Percentiles rank a stretch among this genome's conserved stretches.
These are phyloP conservation scores for Helleia helle DNA, from an alignment of 2,888 invertebrate genomes.

Conservation along the genomic window DNA sequence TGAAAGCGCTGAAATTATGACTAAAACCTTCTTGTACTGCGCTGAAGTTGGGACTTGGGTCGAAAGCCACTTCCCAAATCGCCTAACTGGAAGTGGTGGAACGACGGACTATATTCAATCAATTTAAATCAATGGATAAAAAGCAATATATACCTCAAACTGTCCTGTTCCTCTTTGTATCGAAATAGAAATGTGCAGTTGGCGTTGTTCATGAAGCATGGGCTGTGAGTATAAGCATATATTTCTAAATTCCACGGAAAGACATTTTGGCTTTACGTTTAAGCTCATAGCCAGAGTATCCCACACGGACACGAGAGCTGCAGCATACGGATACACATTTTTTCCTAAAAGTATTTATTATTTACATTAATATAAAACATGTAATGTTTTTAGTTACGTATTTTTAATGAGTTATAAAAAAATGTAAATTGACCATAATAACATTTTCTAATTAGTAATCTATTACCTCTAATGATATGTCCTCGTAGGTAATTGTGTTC, in stretches of 20 bases:
- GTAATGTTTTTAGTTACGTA: no score
- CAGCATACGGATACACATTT: slow-evolving; percentile 83
- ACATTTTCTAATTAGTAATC: slow-evolving; percentile 6
- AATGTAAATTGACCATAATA: no score
- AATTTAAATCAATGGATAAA: no score
- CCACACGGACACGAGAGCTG: slow-evolving; percentile 81
- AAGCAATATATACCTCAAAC: slow-evolving; percentile 75
- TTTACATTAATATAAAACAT: no score
- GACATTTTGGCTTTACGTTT: slow-evolving; percentile 67
- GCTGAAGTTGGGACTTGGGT: no score
- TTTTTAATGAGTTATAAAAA: no score
- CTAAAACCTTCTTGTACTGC: no score
- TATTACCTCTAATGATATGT: slow-evolving; percentile 35
- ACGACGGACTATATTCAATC: no score
- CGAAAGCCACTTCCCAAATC: no score
- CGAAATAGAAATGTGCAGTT: slow-evolving; percentile 67
- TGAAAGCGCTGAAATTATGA: no score
- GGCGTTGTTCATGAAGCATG: slow-evolving; percentile 62
- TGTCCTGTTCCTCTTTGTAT: slow-evolving; percentile 74
- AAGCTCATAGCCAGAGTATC: slow-evolving; percentile 76
- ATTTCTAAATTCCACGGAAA: slow-evolving; percentile 79
- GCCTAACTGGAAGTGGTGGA: no score
- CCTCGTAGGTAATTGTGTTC: slow-evolving; percentile 37
- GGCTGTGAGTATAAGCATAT: slow-evolving; percentile 76
- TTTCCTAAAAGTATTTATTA: no score